Conservation (phyloP, 2,113 vertebrate genomes). For the Nannospalax galili region DNA sequence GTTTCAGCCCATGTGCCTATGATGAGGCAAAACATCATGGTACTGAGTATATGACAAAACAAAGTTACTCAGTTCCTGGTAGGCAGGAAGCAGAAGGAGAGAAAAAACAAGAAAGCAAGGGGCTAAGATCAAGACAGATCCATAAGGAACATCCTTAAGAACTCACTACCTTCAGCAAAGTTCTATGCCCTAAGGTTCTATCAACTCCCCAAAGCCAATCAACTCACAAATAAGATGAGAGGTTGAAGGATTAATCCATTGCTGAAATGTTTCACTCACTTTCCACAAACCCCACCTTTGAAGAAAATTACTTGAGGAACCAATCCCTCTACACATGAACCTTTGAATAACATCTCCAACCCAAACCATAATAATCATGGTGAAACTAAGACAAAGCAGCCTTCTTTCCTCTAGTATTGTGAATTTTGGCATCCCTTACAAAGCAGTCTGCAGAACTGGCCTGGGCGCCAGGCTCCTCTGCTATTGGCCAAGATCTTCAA, state of each 20-base stretch:
- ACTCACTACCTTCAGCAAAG: background rate
- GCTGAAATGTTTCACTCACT: background rate
- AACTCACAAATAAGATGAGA: rapidly evolving
- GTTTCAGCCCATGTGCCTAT: background rate
- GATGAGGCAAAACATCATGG: background rate
- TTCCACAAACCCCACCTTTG: background rate
- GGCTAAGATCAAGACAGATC: no score
- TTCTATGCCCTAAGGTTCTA: background rate
- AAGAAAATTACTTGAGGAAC: background rate
- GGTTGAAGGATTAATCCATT: background rate
- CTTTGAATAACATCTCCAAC: background rate
- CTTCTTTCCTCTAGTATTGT: background rate
- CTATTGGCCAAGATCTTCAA: background rate
- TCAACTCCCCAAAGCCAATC: background rate
- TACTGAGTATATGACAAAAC: no score
- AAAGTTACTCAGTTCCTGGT: background rate
- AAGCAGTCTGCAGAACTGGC: no score
- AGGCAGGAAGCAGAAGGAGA: background rate
- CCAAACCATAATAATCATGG: background rate
- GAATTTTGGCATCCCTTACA: background rate
- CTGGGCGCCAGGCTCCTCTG: background rate
- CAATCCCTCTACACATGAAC: background rate
- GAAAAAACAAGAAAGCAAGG: background rate
- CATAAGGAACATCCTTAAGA: background rate
- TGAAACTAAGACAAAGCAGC: background rate